Base-by-base conservation (phyloP, 2,113 vertebrate species). In the Cariama cristata region DNA sequence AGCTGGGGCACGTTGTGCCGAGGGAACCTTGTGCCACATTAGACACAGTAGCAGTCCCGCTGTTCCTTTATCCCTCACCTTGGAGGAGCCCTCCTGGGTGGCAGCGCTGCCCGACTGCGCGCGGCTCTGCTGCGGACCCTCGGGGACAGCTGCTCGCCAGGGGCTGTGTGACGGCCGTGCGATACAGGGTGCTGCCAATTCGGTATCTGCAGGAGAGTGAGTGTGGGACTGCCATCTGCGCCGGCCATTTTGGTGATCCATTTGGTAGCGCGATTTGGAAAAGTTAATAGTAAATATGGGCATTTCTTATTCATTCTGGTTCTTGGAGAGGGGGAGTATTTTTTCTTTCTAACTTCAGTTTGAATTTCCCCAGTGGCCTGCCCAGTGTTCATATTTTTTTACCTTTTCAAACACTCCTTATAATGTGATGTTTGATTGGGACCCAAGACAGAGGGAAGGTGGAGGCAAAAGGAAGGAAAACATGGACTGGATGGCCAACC, bases 31-130 rank as follows among this genome's bases (percentile, higher is more conserved):
- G 96, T 94, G 96, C 91, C 71, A 60, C 68, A 59, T 96, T 89
- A 94, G 95, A 86, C 95, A 95, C 93, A 92, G 96, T 96, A 53
- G 96, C 93, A 63, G 75, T 40, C 92, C 92, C 50, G 88, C 93
- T 96, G 97, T 27, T 95, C 90, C 93, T 97, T 97, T 96, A 93
- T 96, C 83, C 90, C 62, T 91, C 88, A 90, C 91, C 93, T 96
- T 66, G 75, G 60, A 85, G 96, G 91, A 93, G 83, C 96, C 90
- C 96, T 96, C 81, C 97, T 82, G 95, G 91, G 94, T 82, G 92
- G 95, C 88, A 88, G 92, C 1, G 1, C 63, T 21, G 49, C 0
- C 14, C 59, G 28, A 4, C 67, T n/a, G 59, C 58, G 2, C 2
- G 1, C 9, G 14, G 86, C 80, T 44, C 53, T 35, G 74, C 66